Evolutionary conservation across 2,113 vertebrate genomes (phyloP), one percentile per base, ranked within the genome.

Genomic region (Aleadryas rufinucha): DNA sequence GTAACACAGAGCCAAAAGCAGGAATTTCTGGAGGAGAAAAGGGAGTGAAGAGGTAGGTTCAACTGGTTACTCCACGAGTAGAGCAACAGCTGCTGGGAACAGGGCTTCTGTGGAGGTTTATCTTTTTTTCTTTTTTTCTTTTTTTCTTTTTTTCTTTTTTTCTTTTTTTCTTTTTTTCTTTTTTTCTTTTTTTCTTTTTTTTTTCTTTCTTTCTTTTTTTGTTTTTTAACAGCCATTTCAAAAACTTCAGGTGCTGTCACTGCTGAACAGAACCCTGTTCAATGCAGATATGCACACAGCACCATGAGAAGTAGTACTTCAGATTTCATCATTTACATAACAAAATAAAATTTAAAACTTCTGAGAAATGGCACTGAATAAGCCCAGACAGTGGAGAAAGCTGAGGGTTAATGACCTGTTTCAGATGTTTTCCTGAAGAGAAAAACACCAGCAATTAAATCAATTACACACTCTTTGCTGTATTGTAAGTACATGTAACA

Each of bases 361-460:
- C 35, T 24, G 41, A 30, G 61, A 79, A 85, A 49, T 47, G 37
- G 12, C 20, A 20, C 33, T 56, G 75, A 53, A 39, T 86, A 65
- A 89, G 39, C 37, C 42, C 64, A 65, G 45, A 7, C 8, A 27
- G 35, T 0, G 0, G 42, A 59, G 42, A 72, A 61, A 69, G 33
- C 60, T 57, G 53, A 82, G 53, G 65, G 54, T 94, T 90, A 86
- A 83, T 50, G 59, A 47, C 84, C 64, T 84, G 64, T 19, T 92
- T 80, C 52, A 89, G 86, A 57, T 77, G 7, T 74, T 90, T 94
- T 86, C 52, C 71, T 87, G 60, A 74, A 52, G 52, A 95, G 87
- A 93, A 86, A 84, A 86, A 12, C 42, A 93, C 52, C 60, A 63
- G 68, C 83, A 89, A 86, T 92, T 89, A 91, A 89, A 89, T 81